Base-by-base conservation (phyloP, 2,113 vertebrate species). In the Perca fluviatilis region DNA sequence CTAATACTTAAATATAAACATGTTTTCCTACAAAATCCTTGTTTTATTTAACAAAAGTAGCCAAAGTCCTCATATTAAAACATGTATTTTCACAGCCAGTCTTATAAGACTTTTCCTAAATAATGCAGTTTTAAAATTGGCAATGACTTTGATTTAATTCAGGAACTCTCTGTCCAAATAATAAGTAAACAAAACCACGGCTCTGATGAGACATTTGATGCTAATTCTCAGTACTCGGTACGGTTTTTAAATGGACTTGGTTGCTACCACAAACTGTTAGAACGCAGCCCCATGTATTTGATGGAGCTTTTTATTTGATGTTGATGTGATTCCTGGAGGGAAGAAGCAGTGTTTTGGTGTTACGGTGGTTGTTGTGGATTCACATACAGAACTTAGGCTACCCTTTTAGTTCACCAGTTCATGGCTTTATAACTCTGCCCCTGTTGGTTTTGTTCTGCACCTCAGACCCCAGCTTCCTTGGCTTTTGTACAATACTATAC, bases 401-500 rank as follows among this genome's bases (percentile, higher is more conserved):
- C 56, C 58, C 68, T 66, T 63, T 66, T 47, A 60, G 30, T 46
- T 79, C 74, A 82, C 12, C 86, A n/a, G 56, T 82, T 80, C 81
- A 15, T 70, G 58, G 67, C 88, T 90, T 93, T 91, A 83, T 78
- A 80, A 69, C 86, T 61, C 49, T 77, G 75, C 46, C 71, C 69
- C 82, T 62, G 80, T 88, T 85, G 87, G 86, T 92, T 94, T 91
- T 90, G 88, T 83, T 80, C 83, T 86, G 49, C 76, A 68, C 84
- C 85, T 86, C 80, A 68, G 67, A 90, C 65, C 72, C 74, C 50
- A 43, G 77, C 88, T 80, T 88, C 83, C 79, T 77, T 61, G 73
- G 85, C 88, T 90, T 90, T 93, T 92, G 85, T 88, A 81, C 80
- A 85, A 84, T 58, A 79, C 90, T 91, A 82, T 79, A 85, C 93